phyloP scores from a whole-genome alignment of 64 coral and sea anemone species.

The Porites australiensis region DNA sequence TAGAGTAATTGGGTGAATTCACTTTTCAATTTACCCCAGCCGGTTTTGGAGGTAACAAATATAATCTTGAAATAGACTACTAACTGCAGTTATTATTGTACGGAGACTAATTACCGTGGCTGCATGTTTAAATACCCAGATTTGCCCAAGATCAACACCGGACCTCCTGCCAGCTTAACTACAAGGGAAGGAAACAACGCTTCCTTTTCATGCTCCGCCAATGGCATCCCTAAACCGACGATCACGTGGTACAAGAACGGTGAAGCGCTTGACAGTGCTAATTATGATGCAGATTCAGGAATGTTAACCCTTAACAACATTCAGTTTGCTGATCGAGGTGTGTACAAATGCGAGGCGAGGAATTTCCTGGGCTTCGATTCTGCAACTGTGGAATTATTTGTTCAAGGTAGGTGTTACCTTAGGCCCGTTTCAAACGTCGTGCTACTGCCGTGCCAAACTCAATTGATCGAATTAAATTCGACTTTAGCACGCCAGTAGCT shows the following conservation, averaged over 20 bases:
- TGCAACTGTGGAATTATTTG: constrained; percentile 43
- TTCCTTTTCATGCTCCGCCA: constrained; percentile 47
- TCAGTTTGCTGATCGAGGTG: constrained; percentile 63
- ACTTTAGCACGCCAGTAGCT: too few species aligned
- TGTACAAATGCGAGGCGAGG: constrained; percentile 69
- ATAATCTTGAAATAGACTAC: too few species aligned
- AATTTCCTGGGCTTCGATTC: constrained; percentile 68
- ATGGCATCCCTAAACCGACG: constrained; percentile 64
- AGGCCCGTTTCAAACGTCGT: too few species aligned
- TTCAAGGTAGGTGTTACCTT: constrained; percentile 71
- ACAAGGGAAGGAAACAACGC: constrained; percentile 58
- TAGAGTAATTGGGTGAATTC: too few species aligned
- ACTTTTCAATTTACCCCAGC: too few species aligned
- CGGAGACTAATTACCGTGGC: not conserved
- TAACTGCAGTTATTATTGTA: too few species aligned
- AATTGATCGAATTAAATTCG: too few species aligned
- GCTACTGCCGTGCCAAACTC: too few species aligned
- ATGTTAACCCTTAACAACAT: constrained; percentile 52
- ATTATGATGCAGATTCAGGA: constrained; percentile 50
- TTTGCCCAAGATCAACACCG: constrained; percentile 36
- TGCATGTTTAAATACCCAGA: not conserved
- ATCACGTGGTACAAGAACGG: constrained; percentile 77
- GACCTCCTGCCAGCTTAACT: constrained; percentile 32
- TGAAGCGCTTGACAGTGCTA: not conserved
- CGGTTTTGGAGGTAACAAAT: too few species aligned